phyloP scores from a whole-genome alignment of 2,113 vertebrate species.

The Cyprinodon variegatus region DNA sequence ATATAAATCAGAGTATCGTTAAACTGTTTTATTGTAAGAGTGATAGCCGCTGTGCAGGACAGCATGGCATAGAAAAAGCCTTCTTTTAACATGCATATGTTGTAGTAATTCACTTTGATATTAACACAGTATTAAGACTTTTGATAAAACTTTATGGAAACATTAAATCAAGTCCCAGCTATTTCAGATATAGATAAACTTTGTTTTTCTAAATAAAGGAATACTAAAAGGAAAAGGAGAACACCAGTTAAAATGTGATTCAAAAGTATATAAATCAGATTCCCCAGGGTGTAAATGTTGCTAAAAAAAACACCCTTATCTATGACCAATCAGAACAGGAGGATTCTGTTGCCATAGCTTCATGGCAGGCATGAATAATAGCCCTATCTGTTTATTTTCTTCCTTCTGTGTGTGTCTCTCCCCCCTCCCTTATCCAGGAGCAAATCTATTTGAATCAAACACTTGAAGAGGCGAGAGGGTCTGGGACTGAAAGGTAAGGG shows the following conservation, averaged over 20 bases:
- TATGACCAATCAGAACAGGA: slow-evolving; percentile 69
- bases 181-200: background rate
- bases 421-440: slow-evolving; percentile 47
- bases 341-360: slow-evolving; percentile 77
- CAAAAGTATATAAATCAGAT: slow-evolving; percentile 52
- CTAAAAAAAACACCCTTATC: slow-evolving; percentile 63
- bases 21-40: slow-evolving; percentile 18
- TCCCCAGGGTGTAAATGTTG: slow-evolving; percentile 55
- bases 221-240: slow-evolving; percentile 37
- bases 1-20: slow-evolving; percentile 29
- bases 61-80: background rate
- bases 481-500: slow-evolving; percentile 27
- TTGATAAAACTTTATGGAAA: background rate
- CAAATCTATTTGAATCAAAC: slow-evolving; percentile 61
- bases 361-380: slow-evolving; percentile 73
- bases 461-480: slow-evolving; percentile 50
- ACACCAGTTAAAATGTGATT: slow-evolving; percentile 43
- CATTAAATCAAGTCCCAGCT: background rate
- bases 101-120: background rate
- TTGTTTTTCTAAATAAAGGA: slow-evolving; percentile 28
- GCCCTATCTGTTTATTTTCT: slow-evolving; percentile 69
- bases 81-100: slow-evolving; percentile 22
- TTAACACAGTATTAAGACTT: background rate
- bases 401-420: slow-evolving; percentile 26
- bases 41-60: background rate